Evolutionary conservation across 2,888 invertebrate species (phyloP).

Genomic region (Electrophaes corylata): DNA sequence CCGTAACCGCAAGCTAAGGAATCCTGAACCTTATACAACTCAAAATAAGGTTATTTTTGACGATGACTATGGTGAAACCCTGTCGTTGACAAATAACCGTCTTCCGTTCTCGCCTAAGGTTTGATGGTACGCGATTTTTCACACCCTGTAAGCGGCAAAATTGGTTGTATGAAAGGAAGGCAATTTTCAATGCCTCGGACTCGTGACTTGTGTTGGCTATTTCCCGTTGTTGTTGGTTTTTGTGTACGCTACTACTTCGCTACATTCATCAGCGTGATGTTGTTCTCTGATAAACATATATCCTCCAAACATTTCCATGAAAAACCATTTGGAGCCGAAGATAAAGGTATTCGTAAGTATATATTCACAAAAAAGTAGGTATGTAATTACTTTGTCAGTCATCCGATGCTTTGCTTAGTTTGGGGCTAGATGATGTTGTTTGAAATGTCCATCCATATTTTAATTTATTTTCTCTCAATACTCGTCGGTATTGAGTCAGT

Average conservation of each 20-base stretch:
- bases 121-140: conserved; percentile 35
- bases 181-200: conserved; percentile 34
- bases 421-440: no score
- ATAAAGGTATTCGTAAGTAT: no score
- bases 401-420: no score
- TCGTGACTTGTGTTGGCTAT: conserved; percentile 27
- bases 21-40: conserved; percentile 5
- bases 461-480: no score
- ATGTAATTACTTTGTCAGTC: no score
- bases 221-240: conserved; percentile 10
- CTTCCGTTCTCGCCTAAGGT: conserved; percentile 21
- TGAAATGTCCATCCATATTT: no score
- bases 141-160: conserved; percentile 21
- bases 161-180: conserved; percentile 35
- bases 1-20: conserved; percentile 1
- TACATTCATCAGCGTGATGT: no score
- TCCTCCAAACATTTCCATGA: no score
- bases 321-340: no score
- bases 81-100: conserved; percentile 32
- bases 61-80: background rate
- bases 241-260: background rate
- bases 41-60: conserved; percentile 1
- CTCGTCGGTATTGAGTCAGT: no score
- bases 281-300: no score
- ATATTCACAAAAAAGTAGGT: no score